These are phyloP conservation scores for Amblyjoppa proteus DNA, from an alignment of 2,888 invertebrate genomes.

Conservation along the genomic window DNA sequence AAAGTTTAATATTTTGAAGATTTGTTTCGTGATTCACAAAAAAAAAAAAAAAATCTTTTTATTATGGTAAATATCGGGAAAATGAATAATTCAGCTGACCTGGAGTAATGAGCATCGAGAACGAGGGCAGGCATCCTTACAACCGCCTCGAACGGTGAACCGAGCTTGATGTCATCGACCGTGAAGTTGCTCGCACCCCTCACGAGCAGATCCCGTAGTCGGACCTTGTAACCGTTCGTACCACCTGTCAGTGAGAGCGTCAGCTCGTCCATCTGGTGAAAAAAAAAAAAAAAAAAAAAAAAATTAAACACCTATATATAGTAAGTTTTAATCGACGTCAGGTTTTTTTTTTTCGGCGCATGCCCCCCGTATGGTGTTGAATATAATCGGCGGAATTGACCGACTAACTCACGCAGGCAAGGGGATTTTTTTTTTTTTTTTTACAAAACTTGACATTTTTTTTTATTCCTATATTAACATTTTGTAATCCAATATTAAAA, in stretches of 20 bases:
- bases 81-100: conserved; percentile 72
- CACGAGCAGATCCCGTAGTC: conserved; percentile 84
- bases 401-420: conserved; percentile 1
- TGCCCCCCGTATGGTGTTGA: conserved; percentile 46
- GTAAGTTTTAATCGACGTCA: conserved; percentile 18
- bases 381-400: conserved; percentile 30
- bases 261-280: conserved; percentile 85
- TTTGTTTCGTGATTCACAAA: no score
- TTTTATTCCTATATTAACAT: not conserved
- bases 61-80: not conserved
- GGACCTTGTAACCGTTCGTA: conserved; percentile 85
- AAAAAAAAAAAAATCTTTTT: not conserved
- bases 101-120: conserved; percentile 89
- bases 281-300: conserved; percentile 59
- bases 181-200: conserved; percentile 85
- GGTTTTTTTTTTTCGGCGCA: conserved; percentile 30
- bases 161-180: conserved; percentile 85
- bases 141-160: conserved; percentile 89
- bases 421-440: not conserved
- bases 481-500: not conserved
- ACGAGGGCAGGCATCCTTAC: conserved; percentile 89
- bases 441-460: conserved; percentile 8
- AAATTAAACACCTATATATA: conserved; percentile 19
- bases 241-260: conserved; percentile 86
- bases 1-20: no score